These are phyloP conservation scores for Clarias fuscus DNA, from an alignment of 2,797 vertebrate species.

Conservation along the genomic window DNA sequence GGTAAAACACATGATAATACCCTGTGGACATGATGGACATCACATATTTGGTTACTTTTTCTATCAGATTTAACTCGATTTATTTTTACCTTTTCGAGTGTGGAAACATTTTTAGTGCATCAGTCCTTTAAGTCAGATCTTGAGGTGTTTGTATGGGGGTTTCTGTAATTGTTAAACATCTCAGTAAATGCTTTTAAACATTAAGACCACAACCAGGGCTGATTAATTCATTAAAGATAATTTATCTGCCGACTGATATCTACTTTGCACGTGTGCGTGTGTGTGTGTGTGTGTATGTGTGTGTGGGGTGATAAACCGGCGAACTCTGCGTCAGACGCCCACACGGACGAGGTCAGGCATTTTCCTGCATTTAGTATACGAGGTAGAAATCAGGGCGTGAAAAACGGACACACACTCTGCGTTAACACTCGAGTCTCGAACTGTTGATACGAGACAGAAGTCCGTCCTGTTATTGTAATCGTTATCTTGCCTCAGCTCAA, in stretches of 20 bases:
- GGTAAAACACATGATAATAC: not conserved
- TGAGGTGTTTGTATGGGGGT: not conserved
- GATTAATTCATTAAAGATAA: conserved; percentile 17
- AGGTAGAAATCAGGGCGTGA: not conserved
- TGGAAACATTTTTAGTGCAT: not conserved
- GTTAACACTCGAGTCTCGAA: not conserved
- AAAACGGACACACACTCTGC: not conserved
- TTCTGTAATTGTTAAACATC: not conserved
- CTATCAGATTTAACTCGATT: not conserved
- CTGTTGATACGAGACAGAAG: not conserved
- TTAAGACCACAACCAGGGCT: not conserved
- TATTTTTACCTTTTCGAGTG: not conserved
- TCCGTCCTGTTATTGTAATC: not conserved
- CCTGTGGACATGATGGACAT: not conserved
- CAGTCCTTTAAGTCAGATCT: not conserved
- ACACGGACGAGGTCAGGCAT: conserved; percentile 1
- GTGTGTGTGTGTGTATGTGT: not conserved
- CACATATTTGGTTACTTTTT: not conserved
- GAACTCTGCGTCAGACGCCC: not conserved
- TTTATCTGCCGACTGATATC: not conserved
- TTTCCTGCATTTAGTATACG: not conserved
- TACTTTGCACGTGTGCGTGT: not conserved
- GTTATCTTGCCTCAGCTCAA: not conserved
- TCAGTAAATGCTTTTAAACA: not conserved
- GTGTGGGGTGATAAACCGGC: not conserved